Percentiles rank a stretch among this genome's conserved stretches.
Conservation (phyloP, 2,888 invertebrate species). For the Aelia acuminata region DNA sequence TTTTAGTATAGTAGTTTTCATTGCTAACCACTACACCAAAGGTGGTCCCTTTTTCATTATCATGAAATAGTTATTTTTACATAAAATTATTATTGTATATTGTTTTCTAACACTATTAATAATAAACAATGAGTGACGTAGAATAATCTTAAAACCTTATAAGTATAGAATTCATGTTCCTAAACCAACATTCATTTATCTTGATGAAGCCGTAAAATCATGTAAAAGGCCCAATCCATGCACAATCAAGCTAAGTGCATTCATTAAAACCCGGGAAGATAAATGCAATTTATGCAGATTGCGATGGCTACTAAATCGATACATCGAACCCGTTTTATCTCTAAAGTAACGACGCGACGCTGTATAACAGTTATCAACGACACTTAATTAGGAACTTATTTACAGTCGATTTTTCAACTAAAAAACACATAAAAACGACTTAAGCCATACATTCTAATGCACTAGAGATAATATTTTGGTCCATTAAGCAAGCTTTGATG, state of each 20-base stretch:
- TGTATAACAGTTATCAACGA: not conserved
- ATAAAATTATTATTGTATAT: no score
- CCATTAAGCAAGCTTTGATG: not conserved
- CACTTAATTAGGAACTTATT: not conserved
- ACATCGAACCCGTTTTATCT: not conserved
- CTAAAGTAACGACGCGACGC: not conserved
- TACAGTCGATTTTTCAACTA: no score
- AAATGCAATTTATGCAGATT: constrained; percentile 38
- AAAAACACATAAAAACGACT: no score
- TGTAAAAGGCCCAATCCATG: not conserved
- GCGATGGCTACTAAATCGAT: not conserved
- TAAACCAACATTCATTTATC: not conserved
- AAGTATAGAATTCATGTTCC: no score
- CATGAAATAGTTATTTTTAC: no score
- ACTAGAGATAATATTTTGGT: not conserved
- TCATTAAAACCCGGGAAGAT: not conserved
- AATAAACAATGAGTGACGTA: no score
- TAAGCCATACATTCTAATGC: not conserved
- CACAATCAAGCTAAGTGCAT: constrained; percentile 4
- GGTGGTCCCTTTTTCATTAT: no score
- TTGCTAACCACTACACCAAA: no score
- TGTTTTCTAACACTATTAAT: no score
- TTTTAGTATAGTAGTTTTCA: no score
- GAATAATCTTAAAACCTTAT: no score
- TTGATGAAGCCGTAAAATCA: not conserved